Evolutionary conservation across 2,113 vertebrate genomes (phyloP), one percentile per base, ranked within the genome.

Genomic region (Apaloderma vittatum): DNA sequence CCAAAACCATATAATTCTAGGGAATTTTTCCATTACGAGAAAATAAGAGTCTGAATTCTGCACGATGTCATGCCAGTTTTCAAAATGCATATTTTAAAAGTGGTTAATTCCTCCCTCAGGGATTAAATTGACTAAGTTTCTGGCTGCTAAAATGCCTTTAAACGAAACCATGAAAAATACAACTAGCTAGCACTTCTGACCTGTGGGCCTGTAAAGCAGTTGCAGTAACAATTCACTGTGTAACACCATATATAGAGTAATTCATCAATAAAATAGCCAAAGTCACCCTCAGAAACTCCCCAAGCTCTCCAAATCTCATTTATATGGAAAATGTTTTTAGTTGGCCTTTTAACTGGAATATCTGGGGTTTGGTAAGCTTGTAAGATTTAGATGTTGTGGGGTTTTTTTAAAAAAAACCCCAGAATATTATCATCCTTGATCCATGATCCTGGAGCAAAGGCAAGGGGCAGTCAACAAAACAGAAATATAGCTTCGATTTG

Each of bases 1-100:
- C 23, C 37, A 55, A 24, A 43, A 52, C 7, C 8, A 37, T 12
- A 63, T 36, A 59, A 23, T 0, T 6, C 0, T 0, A 90, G 40
- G 36, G 36, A 67, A 4, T 45, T 85, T 86, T 94, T 45, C 86
- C 79, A 84, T 90, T 70, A 92, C n/a, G 30, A 95, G 48, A 82
- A 90, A 93, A 85, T n/a, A 16, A 58, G 29, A 71, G 26, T 18
- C 43, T 78, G 55, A 55, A 71, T 59, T 70, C 67, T 24, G 32
- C 27, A 1, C 77, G 86, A 88, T 4, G 0, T 59, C 75, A 24
- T 3, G 4, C 22, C 55, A 48, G 12, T 90, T 94, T 92, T 66
- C 68, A 74, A 93, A 62, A 16, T 7, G 7, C 0, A 0, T 57
- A 32, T 30, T 92, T 88, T 73, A 80, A 79, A 85, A 88, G 59